These are phyloP conservation scores for Spinus olivaceus DNA, from an alignment of 2,797 vertebrate genomes.

Conservation along the genomic window DNA sequence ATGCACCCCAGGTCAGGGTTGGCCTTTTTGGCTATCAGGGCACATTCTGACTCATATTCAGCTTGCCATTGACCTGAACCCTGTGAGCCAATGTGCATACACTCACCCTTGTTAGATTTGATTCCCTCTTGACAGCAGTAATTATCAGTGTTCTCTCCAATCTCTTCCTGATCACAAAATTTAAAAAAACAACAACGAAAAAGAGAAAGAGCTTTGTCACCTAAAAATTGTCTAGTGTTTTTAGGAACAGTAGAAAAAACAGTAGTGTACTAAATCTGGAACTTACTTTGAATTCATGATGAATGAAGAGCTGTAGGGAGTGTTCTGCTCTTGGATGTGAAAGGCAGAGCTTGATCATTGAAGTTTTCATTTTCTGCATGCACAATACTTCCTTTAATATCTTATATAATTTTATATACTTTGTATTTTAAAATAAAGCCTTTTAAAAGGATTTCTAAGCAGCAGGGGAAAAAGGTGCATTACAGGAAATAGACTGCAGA, in stretches of 20 bases:
- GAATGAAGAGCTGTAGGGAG: not conserved
- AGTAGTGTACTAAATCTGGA: not conserved
- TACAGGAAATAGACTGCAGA: not conserved
- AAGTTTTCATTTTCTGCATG: not conserved
- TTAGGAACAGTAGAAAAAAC: not conserved
- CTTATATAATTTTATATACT: not conserved
- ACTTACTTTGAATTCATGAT: not conserved
- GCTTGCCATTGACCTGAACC: rapidly evolving
- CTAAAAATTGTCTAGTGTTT: not conserved
- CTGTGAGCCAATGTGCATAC: rapidly evolving
- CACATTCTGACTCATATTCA: not conserved
- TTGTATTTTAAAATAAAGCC: not conserved
- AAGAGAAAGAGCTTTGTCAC: not conserved
- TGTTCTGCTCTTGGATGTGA: not conserved
- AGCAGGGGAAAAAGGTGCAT: not conserved
- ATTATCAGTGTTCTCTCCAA: not conserved
- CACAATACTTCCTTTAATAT: not conserved
- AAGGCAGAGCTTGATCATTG: not conserved
- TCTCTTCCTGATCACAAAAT: not conserved
- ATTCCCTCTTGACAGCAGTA: not conserved
- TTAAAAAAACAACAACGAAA: not conserved
- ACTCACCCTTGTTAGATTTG: not conserved
- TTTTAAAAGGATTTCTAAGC: not conserved
- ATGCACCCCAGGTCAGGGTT: not conserved
- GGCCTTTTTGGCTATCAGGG: not conserved